These are phyloP conservation scores for Oryzias melastigma DNA, from an alignment of 2,113 vertebrate genomes.

Conservation along the genomic window DNA sequence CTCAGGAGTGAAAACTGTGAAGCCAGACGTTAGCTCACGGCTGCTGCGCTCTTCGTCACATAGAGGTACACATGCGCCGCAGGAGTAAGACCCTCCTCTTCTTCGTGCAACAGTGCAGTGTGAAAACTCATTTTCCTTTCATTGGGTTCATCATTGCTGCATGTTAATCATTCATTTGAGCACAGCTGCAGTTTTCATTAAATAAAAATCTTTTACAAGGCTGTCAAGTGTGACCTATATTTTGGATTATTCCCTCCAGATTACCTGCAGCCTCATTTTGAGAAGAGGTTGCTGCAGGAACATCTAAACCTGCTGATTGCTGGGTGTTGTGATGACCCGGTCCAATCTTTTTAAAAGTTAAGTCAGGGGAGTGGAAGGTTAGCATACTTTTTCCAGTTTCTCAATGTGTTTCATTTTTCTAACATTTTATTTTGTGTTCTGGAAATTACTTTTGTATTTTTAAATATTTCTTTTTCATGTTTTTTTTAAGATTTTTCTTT, in stretches of 20 bases:
- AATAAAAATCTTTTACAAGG: conserved; percentile 53
- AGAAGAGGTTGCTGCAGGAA: not conserved
- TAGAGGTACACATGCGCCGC: not conserved
- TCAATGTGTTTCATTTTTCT: too few relatives aligned
- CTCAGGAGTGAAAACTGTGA: conserved; percentile 16
- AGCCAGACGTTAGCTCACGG: conserved; percentile 12
- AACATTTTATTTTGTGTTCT: too few relatives aligned
- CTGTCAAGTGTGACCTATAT: conserved; percentile 47
- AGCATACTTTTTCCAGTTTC: too few relatives aligned
- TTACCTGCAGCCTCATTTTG: conserved; percentile 12
- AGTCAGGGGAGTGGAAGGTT: conserved; percentile 2
- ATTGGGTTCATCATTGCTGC: not conserved
- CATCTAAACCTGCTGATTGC: conserved; percentile 43
- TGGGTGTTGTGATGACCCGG: conserved; percentile 46
- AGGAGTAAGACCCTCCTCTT: not conserved
- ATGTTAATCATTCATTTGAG: conserved; percentile 43
- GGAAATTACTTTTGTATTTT: too few relatives aligned
- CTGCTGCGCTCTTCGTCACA: conserved; percentile 5
- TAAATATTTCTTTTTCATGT: too few relatives aligned
- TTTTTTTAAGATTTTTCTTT: too few relatives aligned
- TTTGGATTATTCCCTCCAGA: not conserved
- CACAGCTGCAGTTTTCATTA: conserved; percentile 23
- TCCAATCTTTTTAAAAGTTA: conserved; percentile 17
- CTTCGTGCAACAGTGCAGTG: too few relatives aligned
- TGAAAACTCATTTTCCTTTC: too few relatives aligned